Base-by-base conservation (phyloP, 2,888 invertebrate genomes). In the Eulithis testata region DNA sequence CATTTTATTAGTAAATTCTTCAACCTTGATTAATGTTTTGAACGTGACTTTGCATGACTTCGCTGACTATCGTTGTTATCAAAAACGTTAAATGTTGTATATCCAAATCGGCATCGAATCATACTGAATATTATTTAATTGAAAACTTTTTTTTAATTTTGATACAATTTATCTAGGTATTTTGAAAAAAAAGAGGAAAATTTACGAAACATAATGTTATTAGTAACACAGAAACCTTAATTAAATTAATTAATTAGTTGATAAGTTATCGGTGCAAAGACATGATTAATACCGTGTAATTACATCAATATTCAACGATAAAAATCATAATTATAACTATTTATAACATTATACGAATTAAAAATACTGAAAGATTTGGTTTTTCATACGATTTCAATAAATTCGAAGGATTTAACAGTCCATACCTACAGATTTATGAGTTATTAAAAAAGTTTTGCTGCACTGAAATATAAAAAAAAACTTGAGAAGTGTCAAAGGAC, bases 1-100 rank as follows among this genome's bases (percentile, higher is more conserved):
- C 76, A 81, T 84, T 86, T 85, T 82, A 88, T 86, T 87, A 82
- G 74, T 71, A 73, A 57, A 36, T 60, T 71, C 72, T 76, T 76
- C 84, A 85, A 90, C 90, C 85, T 80, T 86, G 86, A 92, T 86
- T 83, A 89, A 91, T 84, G 87, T 84, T 78, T 70, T 31, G 49
- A 53, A 60, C 88, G 84, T 92, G 92, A 92, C 85, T 76, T 68
- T 68, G 85, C 91, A 86, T 52, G n/a, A 37, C 36, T 52, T 37
- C 1, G 11, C 8, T 21, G 0, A 49, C 5, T 47, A 47, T 47
- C 7, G 0, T 14, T 6, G 14, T 49, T 49, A 21, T 11, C 1
- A 21, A 21, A 11, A 14, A 3, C 49, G 14, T 47, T 8, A 47
- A n/a, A 21, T 11, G 12, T 8, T 14, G 3, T 14, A 1, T 47